Base-by-base conservation (phyloP, 2,797 vertebrate species). In the Hyperoplus immaculatus region DNA sequence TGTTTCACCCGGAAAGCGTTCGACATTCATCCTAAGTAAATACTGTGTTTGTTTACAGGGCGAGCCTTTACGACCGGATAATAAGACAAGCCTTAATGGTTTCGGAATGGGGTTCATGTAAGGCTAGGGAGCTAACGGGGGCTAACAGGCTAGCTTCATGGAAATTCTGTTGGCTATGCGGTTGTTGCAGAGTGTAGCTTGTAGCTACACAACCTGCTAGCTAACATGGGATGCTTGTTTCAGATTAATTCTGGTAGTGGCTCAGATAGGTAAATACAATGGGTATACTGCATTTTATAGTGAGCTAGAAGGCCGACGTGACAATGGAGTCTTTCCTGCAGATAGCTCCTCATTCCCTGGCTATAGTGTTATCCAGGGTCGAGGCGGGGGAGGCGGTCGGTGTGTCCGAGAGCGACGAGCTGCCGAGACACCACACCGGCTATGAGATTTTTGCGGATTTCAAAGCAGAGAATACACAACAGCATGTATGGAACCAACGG, bases 391-490 rank as follows among this genome's bases (percentile, higher is more conserved):
- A 83, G 45, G 76, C 83, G 69, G 90, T 85, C 68, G 87, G 90
- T 4, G 89, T 95, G 63, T 94, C 85, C 8, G 94, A 94, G 87
- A 95, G 94, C 88, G 90, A 90, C 39, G 93, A 93, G 87, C 94
- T 97, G 75, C 95, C 96, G 66, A 94, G 95, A 42, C 97, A 97
- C 90, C 97, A 96, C 92, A 95, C 97, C 73, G 98, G 98, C 51
- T 99, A 99, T 61, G 97, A 99, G 93, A 96, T 99, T 74, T 99
- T 99, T 87, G 98, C 98, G 2, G 97, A 99, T 88, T 99, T 99
- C 90, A 99, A 99, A 90, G 95, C 96, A 14, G 97, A 97, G 87
- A 99, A 99, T 88, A 96, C 96, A 0, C 90, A 92, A 95, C 96
- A 97, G 81, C 97, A 97, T 75, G 96, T 98, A 83, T 99, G 98